Evolutionary conservation across 1,140 invertebrate species (phyloP).

Genomic region (Pseudoatta argentina): DNA sequence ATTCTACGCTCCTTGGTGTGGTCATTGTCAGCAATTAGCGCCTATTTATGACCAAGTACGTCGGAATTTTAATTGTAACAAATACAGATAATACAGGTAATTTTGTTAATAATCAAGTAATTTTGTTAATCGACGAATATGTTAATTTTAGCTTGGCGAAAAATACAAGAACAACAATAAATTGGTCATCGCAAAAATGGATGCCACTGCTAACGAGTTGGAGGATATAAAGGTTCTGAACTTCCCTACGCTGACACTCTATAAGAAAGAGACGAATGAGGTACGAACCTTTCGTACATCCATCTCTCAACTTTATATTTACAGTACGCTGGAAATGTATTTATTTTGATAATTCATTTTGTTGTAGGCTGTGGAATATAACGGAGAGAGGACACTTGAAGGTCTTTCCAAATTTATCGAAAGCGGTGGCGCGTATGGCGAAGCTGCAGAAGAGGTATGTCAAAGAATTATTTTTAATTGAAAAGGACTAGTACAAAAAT

Average conservation of each 20-base stretch:
- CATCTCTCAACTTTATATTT: neutral
- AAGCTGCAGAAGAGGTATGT: constrained; percentile 89
- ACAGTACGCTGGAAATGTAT: neutral
- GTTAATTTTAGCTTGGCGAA: constrained; percentile 89
- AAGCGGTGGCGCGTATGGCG: constrained; percentile 90
- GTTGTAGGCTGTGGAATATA: constrained; percentile 94
- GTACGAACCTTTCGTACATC: constrained; percentile 85
- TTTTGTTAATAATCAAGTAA: neutral
- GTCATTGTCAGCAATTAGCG: constrained; percentile 98
- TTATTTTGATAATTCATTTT: neutral
- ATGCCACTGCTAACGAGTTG: constrained; percentile 98
- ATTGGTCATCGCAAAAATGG: constrained; percentile 99
- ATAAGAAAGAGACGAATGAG: constrained; percentile 96
- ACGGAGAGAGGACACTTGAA: constrained; percentile 97
- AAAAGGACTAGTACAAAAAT: neutral
- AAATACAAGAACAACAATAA: constrained; percentile 95
- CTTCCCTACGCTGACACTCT: constrained; percentile 99
- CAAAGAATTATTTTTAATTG: constrained; percentile 49
- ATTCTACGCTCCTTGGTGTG: constrained; percentile 99
- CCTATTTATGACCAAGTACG: constrained; percentile 95
- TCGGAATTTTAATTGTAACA: constrained; percentile 15
- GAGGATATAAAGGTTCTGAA: constrained; percentile 97
- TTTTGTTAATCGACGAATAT: neutral
- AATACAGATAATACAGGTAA: neutral
- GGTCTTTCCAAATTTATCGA: constrained; percentile 97